These are phyloP conservation scores for Poliocrania exsul DNA, from an alignment of 2,797 vertebrate genomes.

Conservation along the genomic window DNA sequence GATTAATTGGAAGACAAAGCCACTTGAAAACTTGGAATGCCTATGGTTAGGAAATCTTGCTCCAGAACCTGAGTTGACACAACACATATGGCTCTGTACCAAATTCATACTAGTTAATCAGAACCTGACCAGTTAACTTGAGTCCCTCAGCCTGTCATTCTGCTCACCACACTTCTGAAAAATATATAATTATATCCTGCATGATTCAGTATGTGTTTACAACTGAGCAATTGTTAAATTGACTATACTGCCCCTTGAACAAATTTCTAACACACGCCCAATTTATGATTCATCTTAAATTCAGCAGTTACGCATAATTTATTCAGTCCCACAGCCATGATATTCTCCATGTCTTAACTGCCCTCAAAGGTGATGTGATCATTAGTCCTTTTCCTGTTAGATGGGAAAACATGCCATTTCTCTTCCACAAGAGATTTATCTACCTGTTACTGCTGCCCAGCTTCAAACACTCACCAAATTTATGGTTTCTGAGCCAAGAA, in stretches of 20 bases:
- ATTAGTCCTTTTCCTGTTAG: background rate
- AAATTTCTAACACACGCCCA: background rate
- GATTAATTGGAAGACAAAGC: conserved; percentile 51
- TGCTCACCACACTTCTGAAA: background rate
- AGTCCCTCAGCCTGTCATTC: background rate
- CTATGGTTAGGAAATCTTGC: conserved; percentile 37
- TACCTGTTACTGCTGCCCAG: background rate
- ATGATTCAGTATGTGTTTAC: background rate
- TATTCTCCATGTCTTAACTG: background rate
- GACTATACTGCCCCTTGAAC: conserved; percentile 27
- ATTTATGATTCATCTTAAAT: conserved; percentile 37
- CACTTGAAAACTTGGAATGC: conserved; percentile 6
- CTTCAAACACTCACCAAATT: background rate
- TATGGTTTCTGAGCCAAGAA: background rate
- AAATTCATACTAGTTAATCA: background rate
- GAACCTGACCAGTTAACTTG: background rate
- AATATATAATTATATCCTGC: background rate
- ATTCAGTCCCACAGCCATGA: background rate
- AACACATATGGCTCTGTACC: background rate
- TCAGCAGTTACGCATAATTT: background rate
- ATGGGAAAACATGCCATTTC: background rate
- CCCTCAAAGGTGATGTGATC: background rate
- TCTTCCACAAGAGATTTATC: background rate
- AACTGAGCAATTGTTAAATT: conserved; percentile 10
- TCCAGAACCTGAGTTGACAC: conserved; percentile 22